Conservation (phyloP, 2,797 vertebrate species). For the Masticophis lateralis region DNA sequence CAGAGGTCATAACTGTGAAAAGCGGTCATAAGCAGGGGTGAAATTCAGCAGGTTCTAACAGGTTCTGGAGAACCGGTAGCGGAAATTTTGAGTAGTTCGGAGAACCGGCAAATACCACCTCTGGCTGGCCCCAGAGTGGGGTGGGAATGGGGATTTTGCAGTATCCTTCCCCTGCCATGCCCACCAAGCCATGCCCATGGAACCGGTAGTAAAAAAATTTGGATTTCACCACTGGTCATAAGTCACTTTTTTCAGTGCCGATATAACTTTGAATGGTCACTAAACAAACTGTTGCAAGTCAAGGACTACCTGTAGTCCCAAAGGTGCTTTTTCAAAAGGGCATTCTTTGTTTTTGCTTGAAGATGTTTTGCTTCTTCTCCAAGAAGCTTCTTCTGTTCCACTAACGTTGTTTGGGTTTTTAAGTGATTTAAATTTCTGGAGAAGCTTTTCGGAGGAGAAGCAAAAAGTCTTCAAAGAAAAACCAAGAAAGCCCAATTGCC, state of each 20-base stretch:
- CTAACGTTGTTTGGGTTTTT: not conserved
- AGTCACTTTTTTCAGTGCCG: not conserved
- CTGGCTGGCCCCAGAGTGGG: no score
- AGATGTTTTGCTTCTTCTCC: not conserved
- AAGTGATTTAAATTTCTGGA: not conserved
- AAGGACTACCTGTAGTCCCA: not conserved
- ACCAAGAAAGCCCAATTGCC: not conserved
- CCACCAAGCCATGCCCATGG: no score
- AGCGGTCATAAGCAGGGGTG: no score
- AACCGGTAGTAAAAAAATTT: no score
- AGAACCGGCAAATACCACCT: no score
- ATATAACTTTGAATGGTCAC: not conserved
- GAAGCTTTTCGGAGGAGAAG: not conserved
- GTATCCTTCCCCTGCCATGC: no score
- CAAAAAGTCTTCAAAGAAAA: not conserved
- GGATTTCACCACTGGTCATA: not conserved
- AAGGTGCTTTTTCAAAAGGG: not conserved
- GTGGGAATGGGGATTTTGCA: no score
- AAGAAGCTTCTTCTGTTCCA: not conserved
- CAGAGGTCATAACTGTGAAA: not conserved
- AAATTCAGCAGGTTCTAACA: no score
- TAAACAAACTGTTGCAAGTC: not conserved
- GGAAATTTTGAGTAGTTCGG: no score
- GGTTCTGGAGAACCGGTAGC: no score
- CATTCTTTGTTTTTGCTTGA: not conserved